These are phyloP conservation scores for Temnothorax longispinosus DNA, from an alignment of 1,140 invertebrate genomes.

Conservation along the genomic window DNA sequence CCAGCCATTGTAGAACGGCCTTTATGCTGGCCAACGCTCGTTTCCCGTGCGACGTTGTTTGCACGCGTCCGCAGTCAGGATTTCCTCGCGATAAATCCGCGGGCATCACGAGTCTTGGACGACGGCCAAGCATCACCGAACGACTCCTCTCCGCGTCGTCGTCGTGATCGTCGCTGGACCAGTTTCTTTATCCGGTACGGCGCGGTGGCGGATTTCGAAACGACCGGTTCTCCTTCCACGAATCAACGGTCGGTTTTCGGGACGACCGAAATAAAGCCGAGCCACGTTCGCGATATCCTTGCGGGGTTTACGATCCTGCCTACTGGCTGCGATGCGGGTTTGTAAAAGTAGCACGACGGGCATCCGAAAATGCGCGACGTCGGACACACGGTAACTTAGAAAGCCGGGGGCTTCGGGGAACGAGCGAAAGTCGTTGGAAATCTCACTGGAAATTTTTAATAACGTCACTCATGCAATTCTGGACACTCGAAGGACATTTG, in stretches of 20 bases:
- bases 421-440: background rate
- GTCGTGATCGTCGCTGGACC: constrained; percentile 59
- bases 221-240: constrained; percentile 73
- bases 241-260: constrained; percentile 61
- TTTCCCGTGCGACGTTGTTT: constrained; percentile 54
- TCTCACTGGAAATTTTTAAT: constrained; percentile 1
- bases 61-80: constrained; percentile 40
- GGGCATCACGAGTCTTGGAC: constrained; percentile 63
- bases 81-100: constrained; percentile 66
- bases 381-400: background rate
- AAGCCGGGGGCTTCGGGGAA: background rate
- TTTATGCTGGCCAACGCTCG: constrained; percentile 10
- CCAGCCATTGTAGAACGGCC: background rate
- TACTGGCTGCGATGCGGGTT: background rate
- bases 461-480: background rate
- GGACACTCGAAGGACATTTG: background rate
- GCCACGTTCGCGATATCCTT: constrained; percentile 48
- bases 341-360: constrained; percentile 32
- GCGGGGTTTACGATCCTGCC: constrained; percentile 48
- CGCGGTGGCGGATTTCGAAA: constrained; percentile 70
- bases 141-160: constrained; percentile 45
- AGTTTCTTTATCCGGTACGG: constrained; percentile 72
- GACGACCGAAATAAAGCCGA: constrained; percentile 68
- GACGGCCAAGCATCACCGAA: constrained; percentile 67
- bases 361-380: constrained; percentile 26